Evolutionary conservation across 2,888 invertebrate genomes (phyloP), one percentile per base, ranked within the genome.

Genomic region (Coenonympha arcania): DNA sequence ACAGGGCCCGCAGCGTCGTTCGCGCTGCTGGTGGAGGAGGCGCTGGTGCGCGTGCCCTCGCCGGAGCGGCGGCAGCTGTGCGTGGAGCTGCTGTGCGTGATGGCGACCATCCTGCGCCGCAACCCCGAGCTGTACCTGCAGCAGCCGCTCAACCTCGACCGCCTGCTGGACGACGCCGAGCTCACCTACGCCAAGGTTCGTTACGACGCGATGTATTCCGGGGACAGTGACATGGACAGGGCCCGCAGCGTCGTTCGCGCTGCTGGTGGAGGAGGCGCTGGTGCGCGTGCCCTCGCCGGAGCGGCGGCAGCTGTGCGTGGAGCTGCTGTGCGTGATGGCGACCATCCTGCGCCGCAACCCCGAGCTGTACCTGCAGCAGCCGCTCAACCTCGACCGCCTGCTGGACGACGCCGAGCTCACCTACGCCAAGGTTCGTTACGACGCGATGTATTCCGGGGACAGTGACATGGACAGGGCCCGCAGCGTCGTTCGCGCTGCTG

Each of bases 331-430:
- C 62, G 96, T 98, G 59, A 93, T 98, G 24, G 95, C 97, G 9
- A 95, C 96, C 30, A 97, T 99, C 70, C 88, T 99, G 64, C 90
- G 93, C 48, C 89, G 99, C 63, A 99, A 99, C 88, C 97, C 96
- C 6, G 99, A 99, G 82, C 87, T 99, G 40, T 73, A 69, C 56
- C 96, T 99, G 69, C 91, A 90, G 62, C 92, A 93, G 64, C 89
- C 91, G 48, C 86, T 96, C 16, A 90, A 95, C 82, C 88, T 96
- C 52, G 95, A 97, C 77, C 89, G 91, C 59, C 88, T 96, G 50
- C 90, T 98, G 28, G 90, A 91, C 53, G 95, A 95, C 74, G 94
- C 96, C 1, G 93, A 94, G 58, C 79, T 90, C 58, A 94, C 97
- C 87, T 95, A 93, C 79, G 90, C 91, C 60, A 95, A 95, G 90